Evolutionary conservation across 1,140 invertebrate genomes (phyloP), one percentile per base, ranked within the genome.

Genomic region (Aphis craccivora): DNA sequence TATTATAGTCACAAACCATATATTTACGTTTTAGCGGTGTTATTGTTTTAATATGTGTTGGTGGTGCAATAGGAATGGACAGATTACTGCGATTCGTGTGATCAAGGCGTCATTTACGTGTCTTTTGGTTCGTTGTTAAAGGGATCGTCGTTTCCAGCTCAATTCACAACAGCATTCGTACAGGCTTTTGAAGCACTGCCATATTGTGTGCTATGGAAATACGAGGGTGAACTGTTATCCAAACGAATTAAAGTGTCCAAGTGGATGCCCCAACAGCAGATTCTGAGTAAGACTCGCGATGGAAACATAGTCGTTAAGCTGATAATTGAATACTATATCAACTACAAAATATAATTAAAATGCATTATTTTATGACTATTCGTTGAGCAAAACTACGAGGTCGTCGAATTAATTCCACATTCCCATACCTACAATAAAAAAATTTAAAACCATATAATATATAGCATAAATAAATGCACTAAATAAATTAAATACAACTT

Each of bases 181-280:
- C 37, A 94, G 14, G 95, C 94, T 6, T 95, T 95, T 93, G 86
- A 94, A 25, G 94, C 94, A 40, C 94, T 96, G 93, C 95, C 95
- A 89, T 95, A 96, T 91, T 95, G 95, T 94, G 95, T 96, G 55
- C 94, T 96, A 37, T 97, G 95, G 96, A 97, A 96, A 95, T 97
- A 95, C 96, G 96, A 96, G 94, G 95, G 95, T 83, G 95, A 94
- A 94, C 90, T 92, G 94, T 94, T 96, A 94, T 96, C 96, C 37
- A 95, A 95, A 93, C 97, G 97, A 95, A 95, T 97, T 92, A 95
- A 96, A 94, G 95, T 96, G 51, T 95, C 95, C 93, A 95, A 95
- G 94, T 97, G 97, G 97, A 94, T 97, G 22, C 96, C 97, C 6
- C 97, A 97, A 95, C 95, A 96, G 94, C 96, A 96, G 94, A 95